phyloP scores from a whole-genome alignment of 37 sponge, comb jelly and placozoan species.

The Chondrosia reniformis region DNA sequence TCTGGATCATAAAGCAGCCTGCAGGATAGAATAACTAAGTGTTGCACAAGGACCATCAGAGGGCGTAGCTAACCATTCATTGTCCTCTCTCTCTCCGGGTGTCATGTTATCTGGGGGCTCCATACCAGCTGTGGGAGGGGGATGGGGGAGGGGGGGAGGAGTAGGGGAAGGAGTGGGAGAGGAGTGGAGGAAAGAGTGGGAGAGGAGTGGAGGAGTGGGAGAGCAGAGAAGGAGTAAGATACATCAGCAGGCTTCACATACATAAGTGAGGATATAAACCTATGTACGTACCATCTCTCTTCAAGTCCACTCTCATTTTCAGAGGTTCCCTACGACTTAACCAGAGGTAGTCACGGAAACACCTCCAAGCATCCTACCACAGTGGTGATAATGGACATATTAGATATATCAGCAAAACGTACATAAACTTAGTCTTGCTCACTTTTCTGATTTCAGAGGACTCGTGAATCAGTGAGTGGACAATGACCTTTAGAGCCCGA shows the following conservation, averaged over 20 bases:
- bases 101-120: neutral
- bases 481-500: slow-evolving; percentile 44
- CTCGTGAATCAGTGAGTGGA: slow-evolving; percentile 51
- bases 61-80: slow-evolving; percentile 39
- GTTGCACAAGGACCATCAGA: neutral
- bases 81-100: slow-evolving; percentile 66
- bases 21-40: neutral
- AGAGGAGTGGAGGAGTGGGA: no score
- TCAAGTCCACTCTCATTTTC: neutral
- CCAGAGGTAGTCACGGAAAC: slow-evolving; percentile 6
- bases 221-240: no score
- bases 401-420: neutral
- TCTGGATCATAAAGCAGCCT: slow-evolving; percentile 49
- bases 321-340: neutral
- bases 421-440: neutral
- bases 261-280: no score
- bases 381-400: neutral
- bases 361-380: neutral
- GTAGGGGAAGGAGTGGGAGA: no score
- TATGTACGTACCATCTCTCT: neutral
- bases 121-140: neutral
- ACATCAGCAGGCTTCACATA: no score
- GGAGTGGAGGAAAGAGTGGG: no score
- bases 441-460: slow-evolving; percentile 68
- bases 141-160: no score